Base-by-base conservation (phyloP, 2,113 vertebrate genomes). In the Mixornis gularis region DNA sequence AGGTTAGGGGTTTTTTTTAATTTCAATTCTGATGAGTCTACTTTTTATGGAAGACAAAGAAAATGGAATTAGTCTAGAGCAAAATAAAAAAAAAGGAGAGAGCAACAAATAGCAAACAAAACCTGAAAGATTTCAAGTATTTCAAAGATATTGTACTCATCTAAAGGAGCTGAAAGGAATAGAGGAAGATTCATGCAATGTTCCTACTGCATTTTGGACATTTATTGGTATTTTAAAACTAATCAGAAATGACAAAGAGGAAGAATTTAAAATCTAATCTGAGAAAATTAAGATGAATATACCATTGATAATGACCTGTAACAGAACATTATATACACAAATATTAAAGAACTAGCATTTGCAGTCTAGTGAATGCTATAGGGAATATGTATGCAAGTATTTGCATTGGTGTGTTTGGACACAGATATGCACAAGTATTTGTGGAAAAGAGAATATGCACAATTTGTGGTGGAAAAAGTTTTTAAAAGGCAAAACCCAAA, bases 1-100 rank as follows among this genome's bases (percentile, higher is more conserved):
- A 20, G 2, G 6, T 30, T 6, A 3, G 34, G 16, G 0, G 13
- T 69, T 63, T 22, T 22, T 13, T 24, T 3, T 58, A 55, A 15
- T 13, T 17, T 72, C 69, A 40, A 19, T 65, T 65, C 38, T 72
- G 7, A 36, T 14, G 17, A 13, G 1, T 62, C 36, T 72, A 30
- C 18, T 52, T 77, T 69, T 73, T 38, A 36, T 52, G 17, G 6
- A 69, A 83, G 41, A 44, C 2, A 40, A 34, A 44, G 3, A 46
- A 62, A 69, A 59, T 7, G 0, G 15, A 80, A 65, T 68, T 73
- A 58, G 11, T 58, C 14, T 68, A 30, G 9, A 11, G 8, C 30
- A 64, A 65, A 83, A 46, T 43, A 7, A 30, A 40, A 20, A 63
- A 87, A 62, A 34, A 21, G 5, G 43, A 32, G 8, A 77, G 5